phyloP scores from a whole-genome alignment of 2,797 vertebrate species.

The Coluber constrictor region DNA sequence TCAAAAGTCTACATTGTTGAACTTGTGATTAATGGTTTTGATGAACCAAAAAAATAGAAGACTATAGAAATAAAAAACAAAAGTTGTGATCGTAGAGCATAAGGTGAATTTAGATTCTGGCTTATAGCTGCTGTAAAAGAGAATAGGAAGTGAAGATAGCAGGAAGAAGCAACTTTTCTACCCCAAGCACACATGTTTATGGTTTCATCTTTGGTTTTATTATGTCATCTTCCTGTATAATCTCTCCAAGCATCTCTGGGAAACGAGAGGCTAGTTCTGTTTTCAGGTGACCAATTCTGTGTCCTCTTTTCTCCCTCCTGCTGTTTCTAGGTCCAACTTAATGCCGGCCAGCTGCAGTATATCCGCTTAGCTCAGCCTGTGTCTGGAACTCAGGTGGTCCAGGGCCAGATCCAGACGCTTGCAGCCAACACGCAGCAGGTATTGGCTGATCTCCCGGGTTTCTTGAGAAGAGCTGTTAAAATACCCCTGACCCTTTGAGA shows the following conservation, averaged over 20 bases:
- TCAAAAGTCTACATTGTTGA: not conserved
- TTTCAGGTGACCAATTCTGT: conserved; percentile 34
- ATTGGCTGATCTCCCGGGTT: conserved; percentile 42
- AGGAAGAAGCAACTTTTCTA: not conserved
- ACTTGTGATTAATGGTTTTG: not conserved
- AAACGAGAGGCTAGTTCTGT: conserved; percentile 12
- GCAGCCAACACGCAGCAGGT: conserved; percentile 96
- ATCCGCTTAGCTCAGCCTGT: conserved; percentile 97
- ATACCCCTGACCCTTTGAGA: conserved; percentile 9
- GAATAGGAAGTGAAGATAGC: not conserved
- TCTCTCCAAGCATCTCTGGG: conserved; percentile 14
- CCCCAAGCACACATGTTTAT: not conserved
- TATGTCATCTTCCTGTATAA: not conserved
- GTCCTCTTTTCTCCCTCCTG: conserved; percentile 51
- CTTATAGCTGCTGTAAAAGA: not conserved
- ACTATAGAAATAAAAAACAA: not conserved
- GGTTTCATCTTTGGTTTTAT: not conserved
- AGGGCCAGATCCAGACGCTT: conserved; percentile 98
- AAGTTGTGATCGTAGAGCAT: not conserved
- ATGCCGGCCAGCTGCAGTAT: conserved; percentile 95
- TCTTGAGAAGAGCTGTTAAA: not conserved
- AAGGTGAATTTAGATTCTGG: not conserved
- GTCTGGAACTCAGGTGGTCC: conserved; percentile 95
- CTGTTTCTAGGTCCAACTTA: conserved; percentile 87
- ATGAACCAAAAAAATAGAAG: not conserved